phyloP scores from a whole-genome alignment of 2,113 vertebrate genomes.

The Hyla sarda region DNA sequence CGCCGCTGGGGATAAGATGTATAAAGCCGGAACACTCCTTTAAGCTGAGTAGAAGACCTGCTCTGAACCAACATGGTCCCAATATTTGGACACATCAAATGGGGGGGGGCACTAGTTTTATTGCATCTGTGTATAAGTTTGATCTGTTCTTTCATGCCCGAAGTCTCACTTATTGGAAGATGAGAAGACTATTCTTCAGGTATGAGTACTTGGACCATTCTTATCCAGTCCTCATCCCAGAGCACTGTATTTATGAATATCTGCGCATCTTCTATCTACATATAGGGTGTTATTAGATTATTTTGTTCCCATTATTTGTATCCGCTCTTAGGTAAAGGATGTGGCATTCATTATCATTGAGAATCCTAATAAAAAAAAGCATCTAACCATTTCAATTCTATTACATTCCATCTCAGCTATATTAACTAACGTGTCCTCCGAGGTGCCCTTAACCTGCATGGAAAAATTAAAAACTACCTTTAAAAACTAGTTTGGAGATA shows the following conservation, averaged over 20 bases:
- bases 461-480: slow-evolving; percentile 30
- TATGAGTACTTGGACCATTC: not conserved
- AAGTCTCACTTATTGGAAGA: not conserved
- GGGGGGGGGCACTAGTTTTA: too few relatives aligned
- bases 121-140: not conserved
- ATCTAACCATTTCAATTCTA: not conserved
- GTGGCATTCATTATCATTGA: not conserved
- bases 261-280: not conserved
- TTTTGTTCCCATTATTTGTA: not conserved
- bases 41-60: too few relatives aligned
- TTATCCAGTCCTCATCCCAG: not conserved
- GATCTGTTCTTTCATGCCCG: not conserved
- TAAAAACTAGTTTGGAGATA: slow-evolving; percentile 23
- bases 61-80: too few relatives aligned
- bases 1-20: too few relatives aligned
- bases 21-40: too few relatives aligned
- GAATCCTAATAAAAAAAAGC: not conserved
- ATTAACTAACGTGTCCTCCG: not conserved
- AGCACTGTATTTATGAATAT: not conserved
- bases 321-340: not conserved
- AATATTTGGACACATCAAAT: too few relatives aligned
- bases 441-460: slow-evolving; percentile 38
- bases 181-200: not conserved
- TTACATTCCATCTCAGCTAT: not conserved
- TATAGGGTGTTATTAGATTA: not conserved